Conservation (phyloP, 2,113 vertebrate species). For the Phyllopteryx taeniolatus region DNA sequence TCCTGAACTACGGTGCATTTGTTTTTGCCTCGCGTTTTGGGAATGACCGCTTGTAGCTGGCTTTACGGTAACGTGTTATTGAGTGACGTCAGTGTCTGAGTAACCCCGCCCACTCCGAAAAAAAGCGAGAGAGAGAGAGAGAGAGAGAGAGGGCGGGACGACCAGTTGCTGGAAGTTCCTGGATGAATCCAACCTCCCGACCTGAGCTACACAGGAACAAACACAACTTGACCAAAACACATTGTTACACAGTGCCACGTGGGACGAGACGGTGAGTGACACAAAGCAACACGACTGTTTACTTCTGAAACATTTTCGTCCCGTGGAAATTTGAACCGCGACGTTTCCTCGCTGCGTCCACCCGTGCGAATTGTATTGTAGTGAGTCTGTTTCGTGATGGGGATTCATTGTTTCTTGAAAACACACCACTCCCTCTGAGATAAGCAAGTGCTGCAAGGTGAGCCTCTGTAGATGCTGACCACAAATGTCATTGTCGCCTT, state of each 20-base stretch:
- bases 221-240: not conserved
- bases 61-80: slow-evolving; percentile 33
- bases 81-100: slow-evolving; percentile 1
- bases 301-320: not conserved
- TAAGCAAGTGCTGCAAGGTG: slow-evolving; percentile 21
- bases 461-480: slow-evolving; percentile 17
- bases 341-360: not conserved
- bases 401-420: slow-evolving; percentile 9
- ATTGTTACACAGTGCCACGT: not conserved
- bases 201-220: not conserved
- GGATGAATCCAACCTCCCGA: not conserved
- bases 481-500: not conserved
- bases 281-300: not conserved
- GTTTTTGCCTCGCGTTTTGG: not conserved
- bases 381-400: not conserved
- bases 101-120: slow-evolving; percentile 32
- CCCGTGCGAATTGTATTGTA: not conserved
- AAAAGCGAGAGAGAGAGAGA: not conserved
- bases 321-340: not conserved
- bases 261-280: slow-evolving; percentile 1
- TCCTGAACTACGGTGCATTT: not conserved
- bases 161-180: not conserved
- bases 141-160: not conserved
- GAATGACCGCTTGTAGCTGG: not conserved
- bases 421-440: slow-evolving; percentile 2